Conservation (phyloP, 2,888 invertebrate genomes). For the Lacanobia wlatinum region DNA sequence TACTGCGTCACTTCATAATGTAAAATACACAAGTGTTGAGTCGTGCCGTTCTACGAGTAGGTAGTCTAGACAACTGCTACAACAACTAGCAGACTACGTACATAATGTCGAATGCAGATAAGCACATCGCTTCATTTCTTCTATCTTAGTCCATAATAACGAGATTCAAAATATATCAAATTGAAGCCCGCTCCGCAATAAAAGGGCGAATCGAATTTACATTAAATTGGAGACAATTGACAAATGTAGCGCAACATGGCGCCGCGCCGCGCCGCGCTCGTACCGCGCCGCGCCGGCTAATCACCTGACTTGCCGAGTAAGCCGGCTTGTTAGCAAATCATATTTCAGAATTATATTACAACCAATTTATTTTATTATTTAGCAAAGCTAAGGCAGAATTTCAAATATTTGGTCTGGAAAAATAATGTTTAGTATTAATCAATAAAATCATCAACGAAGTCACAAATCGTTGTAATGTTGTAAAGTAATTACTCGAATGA, state of each 20-base stretch:
- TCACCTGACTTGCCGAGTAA: slow-evolving; percentile 33
- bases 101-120: neutral
- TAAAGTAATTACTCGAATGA: slow-evolving; percentile 5
- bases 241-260: slow-evolving; percentile 46
- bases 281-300: slow-evolving; percentile 22
- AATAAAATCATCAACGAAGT: slow-evolving; percentile 12
- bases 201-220: slow-evolving; percentile 48
- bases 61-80: neutral
- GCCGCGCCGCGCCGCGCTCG: neutral
- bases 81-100: neutral
- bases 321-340: slow-evolving; percentile 40
- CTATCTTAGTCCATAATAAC: slow-evolving; percentile 2
- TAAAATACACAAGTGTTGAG: neutral
- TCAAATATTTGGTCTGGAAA: slow-evolving; percentile 7
- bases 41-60: neutral
- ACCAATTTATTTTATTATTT: slow-evolving; percentile 26
- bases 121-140: slow-evolving; percentile 3
- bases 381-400: neutral
- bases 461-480: neutral
- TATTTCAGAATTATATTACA: slow-evolving; percentile 45
- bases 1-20: neutral
- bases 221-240: slow-evolving; percentile 53
- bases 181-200: slow-evolving; percentile 28
- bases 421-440: neutral
- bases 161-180: slow-evolving; percentile 33